Percentiles rank a stretch among this genome's conserved stretches.
Evolutionary conservation across 2,888 invertebrate genomes (phyloP).

Genomic region (Cantharis lateralis): DNA sequence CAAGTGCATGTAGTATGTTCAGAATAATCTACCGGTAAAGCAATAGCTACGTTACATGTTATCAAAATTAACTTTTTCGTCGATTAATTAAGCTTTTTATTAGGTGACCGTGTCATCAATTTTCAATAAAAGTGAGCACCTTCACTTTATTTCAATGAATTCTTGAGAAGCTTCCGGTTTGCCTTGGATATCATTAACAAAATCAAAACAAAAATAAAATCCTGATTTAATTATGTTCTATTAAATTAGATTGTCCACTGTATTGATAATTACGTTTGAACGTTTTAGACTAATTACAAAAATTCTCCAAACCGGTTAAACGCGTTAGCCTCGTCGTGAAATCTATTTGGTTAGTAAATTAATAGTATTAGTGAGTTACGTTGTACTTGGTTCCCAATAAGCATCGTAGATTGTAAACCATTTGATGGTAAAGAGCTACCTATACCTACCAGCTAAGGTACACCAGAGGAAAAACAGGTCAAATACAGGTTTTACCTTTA

Average conservation of each 20-base stretch:
- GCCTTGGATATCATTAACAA: constrained; percentile 2
- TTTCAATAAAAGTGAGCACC: constrained; percentile 1
- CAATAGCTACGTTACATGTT: not conserved
- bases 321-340: not conserved
- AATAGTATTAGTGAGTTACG: constrained; percentile 1
- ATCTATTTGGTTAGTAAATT: constrained; percentile 2
- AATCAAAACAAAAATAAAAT: not conserved
- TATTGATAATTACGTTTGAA: not conserved
- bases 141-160: not conserved
- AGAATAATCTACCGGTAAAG: not conserved
- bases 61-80: not conserved
- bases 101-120: not conserved
- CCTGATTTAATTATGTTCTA: not conserved
- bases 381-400: not conserved
- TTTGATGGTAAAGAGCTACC: constrained; percentile 7
- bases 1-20: not conserved
- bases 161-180: constrained; percentile 5
- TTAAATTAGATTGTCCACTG: not conserved
- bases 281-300: not conserved
- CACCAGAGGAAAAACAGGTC: constrained; percentile 17
- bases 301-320: not conserved
- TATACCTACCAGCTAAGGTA: constrained; percentile 11
- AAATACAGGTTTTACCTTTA: constrained; percentile 26
- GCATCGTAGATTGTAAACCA: constrained; percentile 11
- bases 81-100: not conserved